Conservation (phyloP, 1,140 invertebrate species). For the Proctacanthus coquilletti region DNA sequence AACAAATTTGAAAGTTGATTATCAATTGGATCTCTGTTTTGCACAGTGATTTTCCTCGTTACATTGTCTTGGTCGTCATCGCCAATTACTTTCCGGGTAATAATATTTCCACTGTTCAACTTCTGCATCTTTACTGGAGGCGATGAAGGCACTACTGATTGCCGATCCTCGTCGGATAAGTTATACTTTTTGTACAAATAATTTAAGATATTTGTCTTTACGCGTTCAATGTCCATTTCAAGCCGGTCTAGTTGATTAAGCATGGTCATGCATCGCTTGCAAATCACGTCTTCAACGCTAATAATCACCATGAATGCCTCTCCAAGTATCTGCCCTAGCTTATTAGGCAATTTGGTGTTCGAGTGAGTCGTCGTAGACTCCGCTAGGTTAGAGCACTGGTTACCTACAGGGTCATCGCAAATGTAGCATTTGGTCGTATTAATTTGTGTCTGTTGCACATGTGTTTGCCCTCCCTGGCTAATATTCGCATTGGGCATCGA, state of each 20-base stretch:
- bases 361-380: constrained; percentile 25
- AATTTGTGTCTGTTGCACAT: constrained; percentile 11
- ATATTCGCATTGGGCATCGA: not conserved
- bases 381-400: constrained; percentile 15
- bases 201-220: constrained; percentile 23
- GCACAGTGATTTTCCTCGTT: not conserved
- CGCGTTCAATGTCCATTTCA: constrained; percentile 27
- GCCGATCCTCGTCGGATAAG: constrained; percentile 19
- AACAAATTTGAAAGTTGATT: not conserved
- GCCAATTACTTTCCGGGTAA: constrained; percentile 13
- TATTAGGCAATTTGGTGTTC: constrained; percentile 27
- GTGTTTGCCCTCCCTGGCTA: not conserved
- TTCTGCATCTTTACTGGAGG: constrained; percentile 26
- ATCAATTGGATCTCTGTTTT: not conserved
- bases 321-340: constrained; percentile 26
- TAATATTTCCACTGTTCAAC: constrained; percentile 13
- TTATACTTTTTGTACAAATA: constrained; percentile 28
- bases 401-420: constrained; percentile 19
- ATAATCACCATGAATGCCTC: constrained; percentile 28
- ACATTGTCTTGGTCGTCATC: constrained; percentile 6
- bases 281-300: constrained; percentile 27
- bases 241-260: constrained; percentile 28
- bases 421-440: constrained; percentile 16
- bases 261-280: constrained; percentile 26
- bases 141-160: constrained; percentile 9